These are phyloP conservation scores for Maccullochella peelii DNA, from an alignment of 2,113 vertebrate genomes.

Conservation along the genomic window DNA sequence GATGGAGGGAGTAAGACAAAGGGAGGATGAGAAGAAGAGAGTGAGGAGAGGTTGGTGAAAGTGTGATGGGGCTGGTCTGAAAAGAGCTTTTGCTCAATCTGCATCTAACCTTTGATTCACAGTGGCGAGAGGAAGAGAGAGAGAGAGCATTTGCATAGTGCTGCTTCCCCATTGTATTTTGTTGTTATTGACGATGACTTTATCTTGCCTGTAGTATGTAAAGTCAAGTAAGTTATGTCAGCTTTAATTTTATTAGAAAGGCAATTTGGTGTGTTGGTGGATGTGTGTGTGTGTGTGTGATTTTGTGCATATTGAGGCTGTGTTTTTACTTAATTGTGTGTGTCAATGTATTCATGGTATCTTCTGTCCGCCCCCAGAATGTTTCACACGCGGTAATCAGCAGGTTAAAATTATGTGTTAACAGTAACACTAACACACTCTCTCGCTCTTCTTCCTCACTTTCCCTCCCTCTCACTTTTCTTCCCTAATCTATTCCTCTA, in stretches of 20 bases:
- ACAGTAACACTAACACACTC: not conserved
- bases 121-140: not conserved
- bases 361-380: not conserved
- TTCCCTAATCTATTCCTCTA: not conserved
- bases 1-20: not conserved
- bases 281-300: slow-evolving; percentile 19
- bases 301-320: not conserved
- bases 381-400: slow-evolving; percentile 25
- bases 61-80: not conserved
- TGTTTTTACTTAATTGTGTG: not conserved
- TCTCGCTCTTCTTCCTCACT: not conserved
- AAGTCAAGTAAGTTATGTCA: not conserved
- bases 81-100: not conserved
- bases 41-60: not conserved
- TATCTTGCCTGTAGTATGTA: not conserved
- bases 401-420: slow-evolving; percentile 48
- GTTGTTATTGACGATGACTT: not conserved
- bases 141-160: not conserved
- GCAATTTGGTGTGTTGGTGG: slow-evolving; percentile 2
- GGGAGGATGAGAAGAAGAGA: not conserved
- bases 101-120: not conserved
- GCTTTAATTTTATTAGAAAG: slow-evolving; percentile 24
- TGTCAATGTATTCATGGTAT: not conserved
- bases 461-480: not conserved
- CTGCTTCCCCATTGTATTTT: not conserved